Conservation (phyloP, 2,888 invertebrate genomes). For the Antitype chi region DNA sequence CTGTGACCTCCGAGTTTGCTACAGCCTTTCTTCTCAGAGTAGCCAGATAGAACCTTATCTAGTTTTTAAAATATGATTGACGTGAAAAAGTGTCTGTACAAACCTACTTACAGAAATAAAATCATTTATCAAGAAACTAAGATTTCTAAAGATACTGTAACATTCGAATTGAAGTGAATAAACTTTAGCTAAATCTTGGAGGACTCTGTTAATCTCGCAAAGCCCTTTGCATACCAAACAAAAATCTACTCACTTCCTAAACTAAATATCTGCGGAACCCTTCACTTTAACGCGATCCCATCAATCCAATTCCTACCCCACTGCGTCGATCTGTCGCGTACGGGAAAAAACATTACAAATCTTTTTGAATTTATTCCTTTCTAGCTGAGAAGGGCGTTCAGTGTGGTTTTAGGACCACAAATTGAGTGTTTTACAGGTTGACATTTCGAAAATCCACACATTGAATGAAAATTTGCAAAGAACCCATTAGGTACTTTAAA, state of each 20-base stretch:
- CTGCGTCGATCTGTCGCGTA: constrained; percentile 36
- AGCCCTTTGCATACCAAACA: background rate
- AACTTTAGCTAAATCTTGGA: no score
- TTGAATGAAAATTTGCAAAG: background rate
- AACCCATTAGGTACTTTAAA: background rate
- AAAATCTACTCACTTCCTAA: background rate
- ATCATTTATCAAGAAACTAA: no score
- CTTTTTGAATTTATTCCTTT: constrained; percentile 58
- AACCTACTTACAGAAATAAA: no score
- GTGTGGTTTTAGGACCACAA: constrained; percentile 24
- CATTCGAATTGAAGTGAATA: no score
- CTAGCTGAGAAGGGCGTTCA: constrained; percentile 1
- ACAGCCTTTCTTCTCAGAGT: no score
- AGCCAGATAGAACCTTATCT: no score
- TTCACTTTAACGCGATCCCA: constrained; percentile 19
- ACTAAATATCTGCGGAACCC: constrained; percentile 39
- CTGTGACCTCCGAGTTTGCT: no score
- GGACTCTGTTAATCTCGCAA: background rate
- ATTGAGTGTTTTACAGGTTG: constrained; percentile 19
- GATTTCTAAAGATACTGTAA: no score
- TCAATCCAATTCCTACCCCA: constrained; percentile 14
- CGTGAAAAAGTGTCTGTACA: no score
- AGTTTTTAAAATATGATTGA: no score
- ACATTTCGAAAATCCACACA: background rate
- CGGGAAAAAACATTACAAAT: constrained; percentile 61